A percentile compares a stretch with the other conserved stretches of the same genome.
Evolutionary conservation across 2,113 vertebrate species (phyloP).

Genomic region (Sus scrofa): DNA sequence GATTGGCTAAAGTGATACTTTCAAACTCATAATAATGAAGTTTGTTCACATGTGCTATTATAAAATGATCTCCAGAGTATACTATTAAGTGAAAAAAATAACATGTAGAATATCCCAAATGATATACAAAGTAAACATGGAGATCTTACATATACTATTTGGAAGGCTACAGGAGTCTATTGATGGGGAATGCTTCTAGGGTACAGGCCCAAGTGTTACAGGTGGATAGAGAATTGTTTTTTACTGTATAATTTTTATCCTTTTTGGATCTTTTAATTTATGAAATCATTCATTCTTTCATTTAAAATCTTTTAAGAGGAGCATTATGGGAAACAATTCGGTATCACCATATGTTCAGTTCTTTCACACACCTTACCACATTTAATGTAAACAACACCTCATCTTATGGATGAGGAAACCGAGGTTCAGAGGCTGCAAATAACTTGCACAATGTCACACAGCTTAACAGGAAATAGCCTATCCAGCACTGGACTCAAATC

Average conservation of each 20-base stretch:
- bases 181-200: background rate
- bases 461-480: background rate
- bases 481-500: background rate
- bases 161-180: background rate
- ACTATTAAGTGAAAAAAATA: background rate
- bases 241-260: background rate
- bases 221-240: background rate
- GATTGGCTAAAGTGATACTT: background rate
- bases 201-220: background rate
- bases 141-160: background rate
- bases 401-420: background rate
- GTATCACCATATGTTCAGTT: background rate
- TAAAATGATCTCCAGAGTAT: background rate
- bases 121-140: background rate
- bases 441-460: background rate
- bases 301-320: constrained; percentile 5
- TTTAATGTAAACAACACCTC: background rate
- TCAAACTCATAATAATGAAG: background rate
- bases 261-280: constrained; percentile 40
- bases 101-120: background rate
- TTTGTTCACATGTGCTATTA: background rate
- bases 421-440: background rate
- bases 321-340: background rate
- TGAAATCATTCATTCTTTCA: background rate
- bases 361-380: background rate